Percentiles rank a stretch among this genome's conserved stretches.
These are phyloP conservation scores for Ephydatia muelleri DNA, from an alignment of 37 sponge, comb jelly and placozoan genomes.

Conservation along the genomic window DNA sequence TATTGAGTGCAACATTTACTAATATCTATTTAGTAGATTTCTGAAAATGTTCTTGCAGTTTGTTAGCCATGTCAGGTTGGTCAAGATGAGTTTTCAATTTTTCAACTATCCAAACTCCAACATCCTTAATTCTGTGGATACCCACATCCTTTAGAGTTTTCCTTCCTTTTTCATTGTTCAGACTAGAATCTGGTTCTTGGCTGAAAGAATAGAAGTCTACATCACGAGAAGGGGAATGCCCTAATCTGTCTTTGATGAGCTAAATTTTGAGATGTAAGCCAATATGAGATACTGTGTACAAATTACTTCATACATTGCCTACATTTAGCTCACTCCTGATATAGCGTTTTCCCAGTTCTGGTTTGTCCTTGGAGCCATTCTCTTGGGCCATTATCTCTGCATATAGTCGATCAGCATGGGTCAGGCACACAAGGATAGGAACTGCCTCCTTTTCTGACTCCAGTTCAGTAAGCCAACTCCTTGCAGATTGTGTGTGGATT, in stretches of 20 bases:
- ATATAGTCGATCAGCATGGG: conserved; percentile 68
- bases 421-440: conserved; percentile 58
- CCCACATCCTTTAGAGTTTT: conserved; percentile 31
- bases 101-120: conserved; percentile 46
- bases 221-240: conserved; percentile 8
- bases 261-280: too few species aligned
- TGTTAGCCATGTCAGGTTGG: conserved; percentile 37
- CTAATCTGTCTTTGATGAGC: conserved; percentile 20
- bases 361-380: neutral
- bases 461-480: conserved; percentile 41
- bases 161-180: conserved; percentile 11
- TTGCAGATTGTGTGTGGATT: conserved; percentile 37
- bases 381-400: conserved; percentile 33
- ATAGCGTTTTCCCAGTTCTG: neutral
- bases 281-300: too few species aligned
- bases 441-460: conserved; percentile 18
- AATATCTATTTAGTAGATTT: too few species aligned
- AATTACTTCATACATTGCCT: neutral
- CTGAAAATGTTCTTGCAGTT: conserved; percentile 17
- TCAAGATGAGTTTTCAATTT: conserved; percentile 24
- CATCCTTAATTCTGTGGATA: conserved; percentile 37
- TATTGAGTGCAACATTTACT: too few species aligned
- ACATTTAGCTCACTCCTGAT: conserved; percentile 34
- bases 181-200: conserved; percentile 4
- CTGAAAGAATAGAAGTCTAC: conserved; percentile 34